These are phyloP conservation scores for Drosophila seguyi DNA, from an alignment of 1,140 invertebrate species.

Conservation along the genomic window DNA sequence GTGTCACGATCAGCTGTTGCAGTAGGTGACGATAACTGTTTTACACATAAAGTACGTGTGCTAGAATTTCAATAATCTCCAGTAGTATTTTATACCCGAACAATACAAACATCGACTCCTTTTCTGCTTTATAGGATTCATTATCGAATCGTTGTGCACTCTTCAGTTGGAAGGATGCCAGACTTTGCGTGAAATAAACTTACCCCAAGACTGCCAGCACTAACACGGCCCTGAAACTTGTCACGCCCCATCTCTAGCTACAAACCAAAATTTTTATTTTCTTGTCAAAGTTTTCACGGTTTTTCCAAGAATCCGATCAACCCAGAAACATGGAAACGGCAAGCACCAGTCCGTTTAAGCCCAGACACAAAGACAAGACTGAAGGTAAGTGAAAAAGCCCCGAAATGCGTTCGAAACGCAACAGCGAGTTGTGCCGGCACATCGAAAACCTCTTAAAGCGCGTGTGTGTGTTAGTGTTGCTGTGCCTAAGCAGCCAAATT, in stretches of 20 bases:
- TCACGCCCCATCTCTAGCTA: slow-evolving; percentile 34
- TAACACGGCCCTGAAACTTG: slow-evolving; percentile 14
- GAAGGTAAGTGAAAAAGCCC: slow-evolving; percentile 68
- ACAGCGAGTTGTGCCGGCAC: slow-evolving; percentile 64
- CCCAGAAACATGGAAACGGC: slow-evolving; percentile 43
- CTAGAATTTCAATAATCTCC: too few species aligned
- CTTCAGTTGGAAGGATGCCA: neutral
- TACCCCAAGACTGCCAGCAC: neutral
- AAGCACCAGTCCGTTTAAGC: slow-evolving; percentile 51
- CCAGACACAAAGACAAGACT: slow-evolving; percentile 57
- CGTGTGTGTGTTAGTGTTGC: slow-evolving; percentile 49
- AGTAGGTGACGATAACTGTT: too few species aligned
- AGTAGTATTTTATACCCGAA: neutral
- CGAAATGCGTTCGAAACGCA: slow-evolving; percentile 22
- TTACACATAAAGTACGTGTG: too few species aligned
- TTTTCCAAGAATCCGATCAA: slow-evolving; percentile 6
- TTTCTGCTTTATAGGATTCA: too few species aligned
- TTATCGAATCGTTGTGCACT: too few species aligned
- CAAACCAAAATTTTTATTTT: slow-evolving; percentile 41
- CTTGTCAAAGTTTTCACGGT: slow-evolving; percentile 28
- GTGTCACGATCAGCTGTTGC: slow-evolving; percentile 10
- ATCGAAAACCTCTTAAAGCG: slow-evolving; percentile 45
- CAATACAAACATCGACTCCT: neutral
- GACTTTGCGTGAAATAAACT: neutral
- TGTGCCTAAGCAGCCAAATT: slow-evolving; percentile 62